phyloP scores from a whole-genome alignment of 2,797 vertebrate genomes.

The Danio tinwini region DNA sequence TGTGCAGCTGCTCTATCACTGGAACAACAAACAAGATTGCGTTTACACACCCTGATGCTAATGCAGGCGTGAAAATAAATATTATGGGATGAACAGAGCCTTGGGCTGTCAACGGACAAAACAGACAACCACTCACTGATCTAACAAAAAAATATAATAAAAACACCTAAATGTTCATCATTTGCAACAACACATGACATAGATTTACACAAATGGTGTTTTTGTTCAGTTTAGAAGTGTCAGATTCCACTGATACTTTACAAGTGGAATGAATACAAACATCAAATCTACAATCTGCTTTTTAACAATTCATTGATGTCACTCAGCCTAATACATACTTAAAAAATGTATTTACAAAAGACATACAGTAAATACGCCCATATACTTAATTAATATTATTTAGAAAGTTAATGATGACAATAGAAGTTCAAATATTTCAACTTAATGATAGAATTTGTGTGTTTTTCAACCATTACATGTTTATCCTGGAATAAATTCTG shows the following conservation, averaged over 20 bases:
- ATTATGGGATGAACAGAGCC: slow-evolving; percentile 58
- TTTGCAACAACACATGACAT: slow-evolving; percentile 25
- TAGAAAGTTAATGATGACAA: no score
- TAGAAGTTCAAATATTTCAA: no score
- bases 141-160: slow-evolving; percentile 46
- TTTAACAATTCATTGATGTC: no score
- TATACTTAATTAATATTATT: no score
- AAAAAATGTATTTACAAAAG: no score
- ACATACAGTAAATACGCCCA: no score
- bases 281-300: not conserved
- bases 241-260: no score
- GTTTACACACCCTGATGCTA: slow-evolving; percentile 56
- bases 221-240: not conserved
- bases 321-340: no score
- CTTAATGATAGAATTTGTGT: no score
- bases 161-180: slow-evolving; percentile 45
- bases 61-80: slow-evolving; percentile 62
- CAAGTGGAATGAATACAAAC: no score
- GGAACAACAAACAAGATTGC: slow-evolving; percentile 60
- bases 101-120: slow-evolving; percentile 59
- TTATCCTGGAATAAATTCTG: no score
- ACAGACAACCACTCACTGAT: slow-evolving; percentile 54
- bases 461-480: no score
- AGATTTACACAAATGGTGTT: not conserved
- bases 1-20: slow-evolving; percentile 55